Percentiles rank a stretch among this genome's conserved stretches.
Conservation (phyloP, 1,140 invertebrate genomes). For the Ditylenchus dipsaci region DNA sequence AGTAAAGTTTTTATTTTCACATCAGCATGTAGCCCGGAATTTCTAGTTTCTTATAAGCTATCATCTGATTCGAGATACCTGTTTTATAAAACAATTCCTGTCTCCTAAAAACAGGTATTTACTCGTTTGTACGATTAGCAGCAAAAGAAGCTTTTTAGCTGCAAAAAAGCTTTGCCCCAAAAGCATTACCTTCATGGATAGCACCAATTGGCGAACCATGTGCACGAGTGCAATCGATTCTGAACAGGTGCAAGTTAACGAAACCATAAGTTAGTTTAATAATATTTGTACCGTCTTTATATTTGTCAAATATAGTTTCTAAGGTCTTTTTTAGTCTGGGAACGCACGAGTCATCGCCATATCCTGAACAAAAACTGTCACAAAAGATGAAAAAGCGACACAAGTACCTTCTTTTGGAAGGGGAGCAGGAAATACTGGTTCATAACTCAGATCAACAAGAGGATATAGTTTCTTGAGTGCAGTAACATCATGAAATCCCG, state of each 20-base stretch:
- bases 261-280: neutral
- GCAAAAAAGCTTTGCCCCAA: no score
- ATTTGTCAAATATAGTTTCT: conserved; percentile 7
- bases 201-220: conserved; percentile 55
- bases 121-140: no score
- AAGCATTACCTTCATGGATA: conserved; percentile 51
- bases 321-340: conserved; percentile 39
- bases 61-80: no score
- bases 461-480: conserved; percentile 42
- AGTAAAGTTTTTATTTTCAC: no score
- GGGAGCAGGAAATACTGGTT: conserved; percentile 36
- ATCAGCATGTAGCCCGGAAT: no score
- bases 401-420: conserved; percentile 38
- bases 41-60: no score
- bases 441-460: conserved; percentile 41
- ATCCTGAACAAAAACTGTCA: conserved; percentile 25
- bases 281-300: neutral
- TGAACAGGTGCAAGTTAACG: neutral
- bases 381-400: conserved; percentile 6
- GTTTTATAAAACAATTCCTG: no score
- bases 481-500: conserved; percentile 32
- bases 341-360: conserved; percentile 50
- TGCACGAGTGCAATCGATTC: conserved; percentile 43
- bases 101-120: no score
- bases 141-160: no score